phyloP scores from a whole-genome alignment of 2,113 vertebrate genomes.

The Proterorhinus semilunaris region DNA sequence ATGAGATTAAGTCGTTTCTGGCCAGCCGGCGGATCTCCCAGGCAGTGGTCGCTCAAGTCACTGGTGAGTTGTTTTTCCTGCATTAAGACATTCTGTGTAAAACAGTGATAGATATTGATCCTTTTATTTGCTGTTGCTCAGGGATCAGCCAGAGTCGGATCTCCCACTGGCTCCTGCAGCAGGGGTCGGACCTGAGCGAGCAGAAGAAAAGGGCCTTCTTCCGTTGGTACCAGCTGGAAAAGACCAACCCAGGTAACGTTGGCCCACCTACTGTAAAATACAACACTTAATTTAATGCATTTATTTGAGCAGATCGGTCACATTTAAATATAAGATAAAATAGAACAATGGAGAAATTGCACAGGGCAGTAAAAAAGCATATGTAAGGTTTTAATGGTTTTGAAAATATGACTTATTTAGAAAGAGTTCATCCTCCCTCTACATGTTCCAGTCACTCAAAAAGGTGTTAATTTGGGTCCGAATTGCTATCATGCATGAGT shows the following conservation, averaged over 20 bases:
- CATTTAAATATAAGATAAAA: too few species aligned
- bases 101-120: neutral
- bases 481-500: too few species aligned
- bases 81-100: neutral
- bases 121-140: constrained; percentile 41
- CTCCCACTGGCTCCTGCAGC: constrained; percentile 97
- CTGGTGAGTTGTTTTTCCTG: constrained; percentile 76
- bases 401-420: too few species aligned
- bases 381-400: too few species aligned
- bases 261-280: too few species aligned
- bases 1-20: constrained; percentile 98
- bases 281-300: too few species aligned
- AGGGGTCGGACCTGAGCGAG: constrained; percentile 96
- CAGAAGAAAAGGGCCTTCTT: constrained; percentile 99
- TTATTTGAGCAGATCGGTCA: too few species aligned
- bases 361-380: too few species aligned
- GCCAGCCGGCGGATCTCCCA: constrained; percentile 97
- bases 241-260: constrained; percentile 90
- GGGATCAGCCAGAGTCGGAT: constrained; percentile 99
- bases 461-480: too few species aligned
- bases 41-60: constrained; percentile 98
- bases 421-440: too few species aligned
- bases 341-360: too few species aligned
- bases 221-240: constrained; percentile 98
- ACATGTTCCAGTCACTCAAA: too few species aligned